Base-by-base conservation (phyloP, 2,113 vertebrate species). In the Bombycilla garrulus region DNA sequence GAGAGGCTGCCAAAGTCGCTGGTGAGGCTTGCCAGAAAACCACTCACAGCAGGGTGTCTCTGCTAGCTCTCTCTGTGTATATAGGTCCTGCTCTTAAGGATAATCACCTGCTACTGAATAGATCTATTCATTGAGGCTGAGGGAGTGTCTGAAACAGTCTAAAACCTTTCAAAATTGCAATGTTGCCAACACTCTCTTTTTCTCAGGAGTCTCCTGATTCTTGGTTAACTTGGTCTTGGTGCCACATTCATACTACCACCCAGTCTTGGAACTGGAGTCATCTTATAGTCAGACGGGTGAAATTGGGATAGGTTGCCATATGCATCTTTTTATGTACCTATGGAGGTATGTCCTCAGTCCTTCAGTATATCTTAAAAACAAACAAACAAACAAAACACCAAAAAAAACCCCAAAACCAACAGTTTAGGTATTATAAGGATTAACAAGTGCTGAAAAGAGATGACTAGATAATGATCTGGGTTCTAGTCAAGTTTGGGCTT, bases 71-170 rank as follows among this genome's bases (percentile, higher is more conserved):
- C 42, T 91, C 25, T 83, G 47, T 35, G n/a, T 42, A 4, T 66
- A 56, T 36, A 85, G 81, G 90, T 92, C 67, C 56, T 93, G 56
- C 79, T 92, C 88, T 83, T 94, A 78, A 90, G 69, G 67, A 80
- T 91, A 93, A 82, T 93, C 87, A 95, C 90, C 81, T 95, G 70
- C 78, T 91, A 35, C 81, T 94, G 84, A 95, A 90, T 74, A 88
- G 94, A 86, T 22, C 93, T 93, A 95, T 95, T 94, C 90, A 93
- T 16, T 86, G 76, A 81, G 60, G 12, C 44, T 78, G 72, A 85
- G 54, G 64, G 69, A 90, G 22, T 86, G 72, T 83, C 88, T 94
- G 58, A 91, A 95, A 91, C 53, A 56, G 38, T 80, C 58, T 77
- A 44, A 77, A 83, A 78, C 25, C 44, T 96, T 93, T 81, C 44